Evolutionary conservation across 2,888 invertebrate species (phyloP).

Genomic region (Amphipoea lucens): DNA sequence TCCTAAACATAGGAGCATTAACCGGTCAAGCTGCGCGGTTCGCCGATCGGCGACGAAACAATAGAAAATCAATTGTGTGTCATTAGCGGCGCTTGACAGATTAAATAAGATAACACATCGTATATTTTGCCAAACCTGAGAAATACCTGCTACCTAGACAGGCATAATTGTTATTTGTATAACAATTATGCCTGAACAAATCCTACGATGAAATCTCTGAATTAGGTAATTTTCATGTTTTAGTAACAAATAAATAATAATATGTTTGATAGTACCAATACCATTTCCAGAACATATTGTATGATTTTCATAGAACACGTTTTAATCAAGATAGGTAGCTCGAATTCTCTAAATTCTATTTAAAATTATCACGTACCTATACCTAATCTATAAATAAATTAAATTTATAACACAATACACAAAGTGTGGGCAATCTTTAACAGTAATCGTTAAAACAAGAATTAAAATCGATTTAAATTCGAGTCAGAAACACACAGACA

Average conservation of each 20-base stretch:
- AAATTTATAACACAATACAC: slow-evolving; percentile 40
- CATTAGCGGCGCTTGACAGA: no score
- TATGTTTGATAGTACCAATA: not conserved
- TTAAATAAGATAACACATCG: no score
- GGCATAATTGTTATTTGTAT: not conserved
- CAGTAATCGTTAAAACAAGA: slow-evolving; percentile 29
- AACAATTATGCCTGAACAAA: no score
- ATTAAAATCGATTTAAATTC: slow-evolving; percentile 65
- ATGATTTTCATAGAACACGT: not conserved
- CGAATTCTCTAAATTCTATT: slow-evolving; percentile 15
- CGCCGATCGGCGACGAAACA: no score
- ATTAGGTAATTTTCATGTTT: not conserved
- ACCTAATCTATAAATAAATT: not conserved
- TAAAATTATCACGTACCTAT: slow-evolving; percentile 4
- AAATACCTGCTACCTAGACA: not conserved
- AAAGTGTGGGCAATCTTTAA: slow-evolving; percentile 42
- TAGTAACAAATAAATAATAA: not conserved
- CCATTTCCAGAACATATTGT: slow-evolving; percentile 7
- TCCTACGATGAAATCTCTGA: not conserved
- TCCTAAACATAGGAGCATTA: not conserved
- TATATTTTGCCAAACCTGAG: not conserved
- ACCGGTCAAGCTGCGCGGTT: no score
- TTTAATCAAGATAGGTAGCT: slow-evolving; percentile 2
- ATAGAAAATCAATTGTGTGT: no score
- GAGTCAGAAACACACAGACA: slow-evolving; percentile 48